These are phyloP conservation scores for Hemiscyllium ocellatum DNA, from an alignment of 2,113 vertebrate species.

Conservation along the genomic window DNA sequence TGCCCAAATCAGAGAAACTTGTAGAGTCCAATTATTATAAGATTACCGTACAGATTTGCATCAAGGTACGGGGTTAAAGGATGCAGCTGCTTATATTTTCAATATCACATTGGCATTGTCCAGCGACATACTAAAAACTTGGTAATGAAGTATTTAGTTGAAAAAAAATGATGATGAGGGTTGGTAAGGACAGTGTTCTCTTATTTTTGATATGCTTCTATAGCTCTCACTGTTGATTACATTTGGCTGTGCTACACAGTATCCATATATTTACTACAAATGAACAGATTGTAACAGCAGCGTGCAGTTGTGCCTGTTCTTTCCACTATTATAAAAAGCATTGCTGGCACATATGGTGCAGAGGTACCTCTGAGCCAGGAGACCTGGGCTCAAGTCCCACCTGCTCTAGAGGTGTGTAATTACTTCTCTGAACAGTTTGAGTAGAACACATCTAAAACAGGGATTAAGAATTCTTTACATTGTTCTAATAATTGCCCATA, in stretches of 20 bases:
- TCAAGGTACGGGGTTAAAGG: background rate
- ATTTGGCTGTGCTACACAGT: background rate
- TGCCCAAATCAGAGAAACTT: background rate
- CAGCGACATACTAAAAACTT: background rate
- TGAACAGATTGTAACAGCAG: background rate
- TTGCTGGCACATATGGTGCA: background rate
- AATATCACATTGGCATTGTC: background rate
- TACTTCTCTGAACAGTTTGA: too few species aligned
- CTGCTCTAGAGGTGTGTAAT: too few species aligned
- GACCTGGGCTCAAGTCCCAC: too few species aligned
- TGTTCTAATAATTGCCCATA: too few species aligned
- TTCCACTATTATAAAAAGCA: background rate
- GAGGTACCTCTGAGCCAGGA: too few species aligned
- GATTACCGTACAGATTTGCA: background rate
- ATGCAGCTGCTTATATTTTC: background rate
- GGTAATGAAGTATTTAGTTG: background rate
- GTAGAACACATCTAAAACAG: too few species aligned
- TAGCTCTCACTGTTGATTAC: background rate
- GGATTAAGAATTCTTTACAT: too few species aligned
- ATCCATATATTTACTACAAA: background rate
- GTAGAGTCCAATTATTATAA: background rate
- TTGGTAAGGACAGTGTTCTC: background rate
- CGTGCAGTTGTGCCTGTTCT: too few species aligned
- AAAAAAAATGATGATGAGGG: background rate
- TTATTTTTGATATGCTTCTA: background rate